Conservation (phyloP, 2,888 invertebrate species). For the Brachynemurus nebulosus region DNA sequence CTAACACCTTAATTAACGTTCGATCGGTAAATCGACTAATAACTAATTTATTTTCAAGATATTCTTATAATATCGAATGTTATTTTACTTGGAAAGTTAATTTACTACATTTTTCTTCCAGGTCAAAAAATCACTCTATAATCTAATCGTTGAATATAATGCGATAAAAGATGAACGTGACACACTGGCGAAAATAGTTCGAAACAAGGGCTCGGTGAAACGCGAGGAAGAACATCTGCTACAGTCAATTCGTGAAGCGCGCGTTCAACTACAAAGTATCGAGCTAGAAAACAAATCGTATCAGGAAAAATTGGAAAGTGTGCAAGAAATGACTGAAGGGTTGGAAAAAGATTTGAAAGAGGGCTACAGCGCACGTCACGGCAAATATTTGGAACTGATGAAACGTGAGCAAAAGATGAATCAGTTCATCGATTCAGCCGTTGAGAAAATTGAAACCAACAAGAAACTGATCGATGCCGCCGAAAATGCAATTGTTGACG, state of each 20-base stretch:
- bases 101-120: background rate
- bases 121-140: background rate
- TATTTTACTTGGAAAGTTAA: too few relatives aligned
- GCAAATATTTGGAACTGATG: constrained; percentile 7
- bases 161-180: background rate
- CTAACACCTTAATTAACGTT: too few relatives aligned
- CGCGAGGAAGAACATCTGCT: constrained; percentile 2
- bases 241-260: constrained; percentile 2
- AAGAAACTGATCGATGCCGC: constrained; percentile 1
- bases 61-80: too few relatives aligned
- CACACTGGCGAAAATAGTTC: background rate
- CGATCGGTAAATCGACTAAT: too few relatives aligned
- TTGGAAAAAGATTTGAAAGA: constrained; percentile 6
- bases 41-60: too few relatives aligned
- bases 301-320: constrained; percentile 3
- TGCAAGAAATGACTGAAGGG: constrained; percentile 7
- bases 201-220: background rate
- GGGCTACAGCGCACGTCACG: constrained; percentile 7
- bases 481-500: background rate
- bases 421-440: constrained; percentile 3
- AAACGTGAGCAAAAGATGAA: constrained; percentile 6
- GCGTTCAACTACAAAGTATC: background rate
- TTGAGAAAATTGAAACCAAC: background rate
- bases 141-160: constrained; percentile 3
- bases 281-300: constrained; percentile 3